Evolutionary conservation across 1,140 invertebrate species (phyloP).

Genomic region (Apis laboriosa): DNA sequence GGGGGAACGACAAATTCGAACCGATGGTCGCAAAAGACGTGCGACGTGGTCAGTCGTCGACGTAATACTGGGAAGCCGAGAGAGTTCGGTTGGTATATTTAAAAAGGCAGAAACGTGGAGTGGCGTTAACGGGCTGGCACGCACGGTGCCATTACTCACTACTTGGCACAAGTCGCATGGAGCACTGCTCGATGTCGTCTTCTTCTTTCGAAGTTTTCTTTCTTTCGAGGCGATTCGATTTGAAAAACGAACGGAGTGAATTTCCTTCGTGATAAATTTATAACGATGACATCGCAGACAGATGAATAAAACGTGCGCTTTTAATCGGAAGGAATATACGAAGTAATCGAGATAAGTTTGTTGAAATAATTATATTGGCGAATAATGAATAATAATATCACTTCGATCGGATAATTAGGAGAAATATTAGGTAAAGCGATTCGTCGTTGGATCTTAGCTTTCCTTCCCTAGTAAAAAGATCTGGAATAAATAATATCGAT

Average conservation of each 20-base stretch:
- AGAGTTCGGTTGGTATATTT: conserved; percentile 65
- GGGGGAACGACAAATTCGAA: neutral
- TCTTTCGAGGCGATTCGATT: neutral
- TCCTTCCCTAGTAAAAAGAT: too few relatives aligned
- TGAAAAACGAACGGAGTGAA: conserved; percentile 16
- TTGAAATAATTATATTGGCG: too few relatives aligned
- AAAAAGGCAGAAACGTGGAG: conserved; percentile 67
- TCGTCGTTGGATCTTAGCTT: too few relatives aligned
- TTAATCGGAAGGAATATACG: too few relatives aligned
- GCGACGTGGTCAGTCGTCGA: conserved; percentile 62
- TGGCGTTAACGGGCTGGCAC: conserved; percentile 11
- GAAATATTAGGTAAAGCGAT: too few relatives aligned
- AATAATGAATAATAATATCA: too few relatives aligned
- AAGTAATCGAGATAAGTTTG: too few relatives aligned
- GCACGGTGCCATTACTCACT: conserved; percentile 22
- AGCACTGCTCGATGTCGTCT: conserved; percentile 15
- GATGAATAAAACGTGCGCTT: too few relatives aligned
- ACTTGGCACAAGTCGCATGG: conserved; percentile 7
- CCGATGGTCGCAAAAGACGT: conserved; percentile 34
- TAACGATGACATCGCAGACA: too few relatives aligned
- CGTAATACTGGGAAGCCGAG: conserved; percentile 64
- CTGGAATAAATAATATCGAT: too few relatives aligned
- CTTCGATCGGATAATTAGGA: too few relatives aligned
- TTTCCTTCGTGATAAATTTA: too few relatives aligned
- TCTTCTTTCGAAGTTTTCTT: neutral